These are phyloP conservation scores for Dipodomys ordii DNA, from an alignment of 2,113 vertebrate genomes.

Conservation along the genomic window DNA sequence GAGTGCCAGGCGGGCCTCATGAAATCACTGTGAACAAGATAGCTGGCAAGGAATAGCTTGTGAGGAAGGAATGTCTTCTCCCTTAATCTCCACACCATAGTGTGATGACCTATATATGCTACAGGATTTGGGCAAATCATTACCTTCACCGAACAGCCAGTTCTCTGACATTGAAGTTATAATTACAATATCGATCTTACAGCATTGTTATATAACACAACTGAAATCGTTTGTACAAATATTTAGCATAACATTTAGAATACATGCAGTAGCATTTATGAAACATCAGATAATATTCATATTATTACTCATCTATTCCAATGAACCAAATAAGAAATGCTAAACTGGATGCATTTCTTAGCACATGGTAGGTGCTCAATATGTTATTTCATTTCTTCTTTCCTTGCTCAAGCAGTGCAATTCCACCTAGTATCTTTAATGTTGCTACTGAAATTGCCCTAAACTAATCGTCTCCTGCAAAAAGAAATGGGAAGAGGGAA, in stretches of 20 bases:
- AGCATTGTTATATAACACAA: neutral
- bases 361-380: neutral
- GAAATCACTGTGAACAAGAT: neutral
- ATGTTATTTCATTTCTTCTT: neutral
- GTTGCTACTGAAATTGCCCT: neutral
- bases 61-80: too few relatives aligned
- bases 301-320: neutral
- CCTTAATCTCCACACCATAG: rapidly evolving
- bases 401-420: neutral
- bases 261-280: neutral
- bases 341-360: neutral
- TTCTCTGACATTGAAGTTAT: neutral
- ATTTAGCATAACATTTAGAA: neutral
- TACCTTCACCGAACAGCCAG: neutral
- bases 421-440: rapidly evolving
- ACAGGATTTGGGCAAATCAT: neutral
- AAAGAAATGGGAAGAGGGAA: neutral
- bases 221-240: neutral
- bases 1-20: neutral
- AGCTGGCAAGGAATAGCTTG: too few relatives aligned
- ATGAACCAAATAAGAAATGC: neutral
- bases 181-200: neutral
- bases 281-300: neutral
- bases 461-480: neutral
- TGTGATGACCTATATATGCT: neutral